These are phyloP conservation scores for Belonocnema kinseyi DNA, from an alignment of 1,140 invertebrate genomes.

Conservation along the genomic window DNA sequence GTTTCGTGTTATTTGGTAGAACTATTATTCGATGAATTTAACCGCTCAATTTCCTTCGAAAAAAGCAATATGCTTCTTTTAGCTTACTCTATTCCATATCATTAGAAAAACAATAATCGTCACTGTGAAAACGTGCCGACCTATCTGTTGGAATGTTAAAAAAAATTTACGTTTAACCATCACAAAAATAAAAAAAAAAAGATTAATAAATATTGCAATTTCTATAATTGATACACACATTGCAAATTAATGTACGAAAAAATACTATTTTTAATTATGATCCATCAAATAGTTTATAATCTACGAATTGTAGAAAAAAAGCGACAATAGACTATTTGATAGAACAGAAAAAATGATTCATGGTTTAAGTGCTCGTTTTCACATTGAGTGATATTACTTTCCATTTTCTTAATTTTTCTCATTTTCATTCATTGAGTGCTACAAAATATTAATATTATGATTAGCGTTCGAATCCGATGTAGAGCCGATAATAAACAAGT, in stretches of 20 bases:
- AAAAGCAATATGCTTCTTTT: neutral
- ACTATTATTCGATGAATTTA: neutral
- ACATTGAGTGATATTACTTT: conserved; percentile 39
- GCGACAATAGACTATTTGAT: too few species aligned
- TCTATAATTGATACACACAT: conserved; percentile 27
- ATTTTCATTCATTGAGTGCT: conserved; percentile 43
- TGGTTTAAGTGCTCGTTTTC: conserved; percentile 29
- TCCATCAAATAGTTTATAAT: neutral
- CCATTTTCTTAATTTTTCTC: conserved; percentile 34
- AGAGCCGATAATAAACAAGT: conserved; percentile 41
- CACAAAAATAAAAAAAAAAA: conserved; percentile 12
- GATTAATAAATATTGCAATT: conserved; percentile 26
- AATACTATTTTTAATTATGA: neutral
- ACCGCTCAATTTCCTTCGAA: conserved; percentile 7
- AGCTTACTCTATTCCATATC: conserved; percentile 18
- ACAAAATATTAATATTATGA: conserved; percentile 61
- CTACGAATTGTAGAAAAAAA: neutral
- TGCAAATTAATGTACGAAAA: conserved; percentile 5
- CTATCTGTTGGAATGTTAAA: conserved; percentile 14
- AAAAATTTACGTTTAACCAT: conserved; percentile 17
- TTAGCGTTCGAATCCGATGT: conserved; percentile 37
- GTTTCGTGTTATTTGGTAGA: conserved; percentile 4
- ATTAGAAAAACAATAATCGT: conserved; percentile 40
- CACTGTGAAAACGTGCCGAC: conserved; percentile 43
- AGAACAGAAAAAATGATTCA: neutral